Conservation (phyloP, 1,140 invertebrate species). For the Orius insidiosus region DNA sequence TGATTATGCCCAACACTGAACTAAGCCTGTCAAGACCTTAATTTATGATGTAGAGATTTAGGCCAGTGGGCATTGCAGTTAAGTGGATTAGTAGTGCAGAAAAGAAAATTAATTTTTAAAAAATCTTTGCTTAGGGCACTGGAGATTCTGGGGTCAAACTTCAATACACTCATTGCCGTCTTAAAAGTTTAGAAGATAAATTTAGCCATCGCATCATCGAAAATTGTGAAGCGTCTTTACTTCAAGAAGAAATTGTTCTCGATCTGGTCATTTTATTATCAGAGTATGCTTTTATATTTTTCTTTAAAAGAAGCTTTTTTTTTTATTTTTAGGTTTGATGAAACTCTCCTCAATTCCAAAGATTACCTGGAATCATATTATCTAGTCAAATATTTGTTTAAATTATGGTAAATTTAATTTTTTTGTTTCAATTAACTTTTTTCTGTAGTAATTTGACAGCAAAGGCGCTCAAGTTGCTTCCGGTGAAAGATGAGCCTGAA, state of each 20-base stretch:
- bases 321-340: conserved; percentile 47
- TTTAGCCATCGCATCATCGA: conserved; percentile 32
- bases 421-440: neutral
- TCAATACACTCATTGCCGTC: conserved; percentile 80
- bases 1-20: no score
- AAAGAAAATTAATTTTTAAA: no score
- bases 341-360: conserved; percentile 45
- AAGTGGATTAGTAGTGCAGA: no score
- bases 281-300: no score
- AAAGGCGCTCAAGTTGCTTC: neutral
- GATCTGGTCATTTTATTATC: conserved; percentile 45
- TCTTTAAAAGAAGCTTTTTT: no score
- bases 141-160: conserved; percentile 72
- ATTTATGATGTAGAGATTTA: no score
- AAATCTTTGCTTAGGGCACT: conserved; percentile 12
- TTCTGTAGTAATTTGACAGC: neutral
- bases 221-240: conserved; percentile 29
- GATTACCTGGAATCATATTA: conserved; percentile 59
- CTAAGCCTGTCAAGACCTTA: no score
- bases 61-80: no score
- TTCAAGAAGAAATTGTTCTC: conserved; percentile 46
- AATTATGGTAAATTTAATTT: conserved; percentile 37
- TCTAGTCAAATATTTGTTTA: conserved; percentile 66
- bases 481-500: conserved; percentile 4
- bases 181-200: conserved; percentile 55